Base-by-base conservation (phyloP, 1,140 invertebrate species). In the Meteorus sp. region DNA sequence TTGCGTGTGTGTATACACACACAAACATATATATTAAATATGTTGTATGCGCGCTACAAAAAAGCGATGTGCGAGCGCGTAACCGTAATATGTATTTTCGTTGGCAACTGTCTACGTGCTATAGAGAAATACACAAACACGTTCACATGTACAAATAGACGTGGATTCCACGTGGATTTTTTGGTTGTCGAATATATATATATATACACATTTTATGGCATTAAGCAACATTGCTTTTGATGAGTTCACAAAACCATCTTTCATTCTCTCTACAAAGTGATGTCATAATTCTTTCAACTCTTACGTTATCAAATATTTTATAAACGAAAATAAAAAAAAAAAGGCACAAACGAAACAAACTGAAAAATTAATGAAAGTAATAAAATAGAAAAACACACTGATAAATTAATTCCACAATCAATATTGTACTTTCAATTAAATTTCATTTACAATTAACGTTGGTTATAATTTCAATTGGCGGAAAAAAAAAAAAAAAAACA, bases 71-170 rank as follows among this genome's bases (percentile, higher is more conserved):
- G 47, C 29, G 44, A 9, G 20, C 31, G 50, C 27, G 55, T 74
- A 71, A 72, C 54, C 68, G 71, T 71, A 70, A 72, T 69, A 68
- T 64, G 68, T 74, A 75, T 74, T 70, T 75, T 64, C 56, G 64
- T 73, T 58, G 39, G 50, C 56, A 53, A 43, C 37, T 17, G 9
- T 1, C 19, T 50, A 54, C 31, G 43, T 31, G 59, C 43, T 15
- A 44, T 7, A 17, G 11, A 17, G 15, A 17, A 2, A 17, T 4
- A 17, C 19, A 6, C 3, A 44, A 22, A 3, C 25, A 1, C 19
- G n/a, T n/a, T n/a, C n/a, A n/a, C n/a, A n/a, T n/a, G n/a, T n/a
- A n/a, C n/a, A n/a, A n/a, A n/a, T n/a, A n/a, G n/a, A n/a, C n/a
- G n/a, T n/a, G n/a, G n/a, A 19, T 29, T 5, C 9, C 43, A 9